Base-by-base conservation (phyloP, 2,113 vertebrate genomes). In the Podarcis cretensis region DNA sequence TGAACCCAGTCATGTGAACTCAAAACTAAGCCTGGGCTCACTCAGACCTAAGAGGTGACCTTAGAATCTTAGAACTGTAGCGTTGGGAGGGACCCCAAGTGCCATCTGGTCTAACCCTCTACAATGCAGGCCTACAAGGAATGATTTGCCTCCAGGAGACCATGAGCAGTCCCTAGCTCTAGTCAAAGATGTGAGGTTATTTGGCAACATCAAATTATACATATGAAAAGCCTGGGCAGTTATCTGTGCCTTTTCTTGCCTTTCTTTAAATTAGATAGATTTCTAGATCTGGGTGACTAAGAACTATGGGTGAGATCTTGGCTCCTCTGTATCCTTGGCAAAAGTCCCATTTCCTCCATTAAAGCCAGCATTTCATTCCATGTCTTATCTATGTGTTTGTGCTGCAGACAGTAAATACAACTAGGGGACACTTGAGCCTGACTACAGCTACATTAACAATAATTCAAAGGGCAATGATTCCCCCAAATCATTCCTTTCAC, bases 251-350 rank as follows among this genome's bases (percentile, higher is more conserved):
- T 57, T 43, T 85, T 83, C 69, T 78, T 89, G n/a, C 57, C 83
- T 32, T 74, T 75, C n/a, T 81, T 87, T 35, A 75, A 82, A 66
- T 87, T 74, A 85, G 68, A 91, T 81, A 82, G 93, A 95, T 94
- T 93, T 89, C 79, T 92, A 95, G 89, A 89, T 91, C 9, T 87
- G 90, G 83, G 69, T 69, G 86, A 75, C 14, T 85, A 93, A 66
- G 32, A 66, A 25, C 37, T 13, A 82, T 66, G n/a, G 6, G 69
- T 85, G n/a, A 74, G 71, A 32, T 59, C 25, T 43, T 75, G 54
- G 69, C n/a, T 85, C 21, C n/a, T 25, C 71, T 75, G 69, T 59
- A 59, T 35, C 71, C 71, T 63, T 75, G 71, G 69, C 83, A 84
- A 74, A 32, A 13, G 2, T 74, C 43, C 83, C 30, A 23, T 25